A percentile compares a stretch with the other conserved stretches of the same genome.
Conservation (phyloP, 2,113 vertebrate species). For the Limnothrissa miodon region DNA sequence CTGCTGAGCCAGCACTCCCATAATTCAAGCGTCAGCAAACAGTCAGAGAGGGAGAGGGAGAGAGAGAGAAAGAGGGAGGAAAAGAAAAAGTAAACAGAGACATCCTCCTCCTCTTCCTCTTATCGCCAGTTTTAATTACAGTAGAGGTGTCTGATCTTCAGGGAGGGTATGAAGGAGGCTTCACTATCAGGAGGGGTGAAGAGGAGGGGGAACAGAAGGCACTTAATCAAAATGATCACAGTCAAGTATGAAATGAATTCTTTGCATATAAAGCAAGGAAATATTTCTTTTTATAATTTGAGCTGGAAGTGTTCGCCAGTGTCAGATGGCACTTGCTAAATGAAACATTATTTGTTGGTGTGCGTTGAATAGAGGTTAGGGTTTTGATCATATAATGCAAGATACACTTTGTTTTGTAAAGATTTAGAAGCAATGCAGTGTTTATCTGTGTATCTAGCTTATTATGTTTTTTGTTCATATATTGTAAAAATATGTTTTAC, state of each 20-base stretch:
- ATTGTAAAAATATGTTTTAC: neutral
- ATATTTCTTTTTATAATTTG: neutral
- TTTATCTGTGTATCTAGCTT: neutral
- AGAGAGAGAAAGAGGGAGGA: too few species aligned
- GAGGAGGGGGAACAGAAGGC: neutral
- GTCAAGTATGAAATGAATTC: constrained; percentile 4
- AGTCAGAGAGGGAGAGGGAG: too few species aligned
- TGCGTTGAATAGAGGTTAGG: neutral
- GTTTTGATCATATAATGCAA: neutral
- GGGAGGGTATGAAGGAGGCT: constrained; percentile 39
- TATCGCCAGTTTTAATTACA: constrained; percentile 37
- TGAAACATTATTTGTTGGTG: neutral
- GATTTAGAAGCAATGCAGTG: neutral
- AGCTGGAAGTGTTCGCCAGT: neutral
- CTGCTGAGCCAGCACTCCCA: constrained; percentile 43
- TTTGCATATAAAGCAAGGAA: neutral
- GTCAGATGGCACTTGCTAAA: neutral
- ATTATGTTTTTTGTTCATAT: neutral
- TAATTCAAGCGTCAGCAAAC: constrained; percentile 38
- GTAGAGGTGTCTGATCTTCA: constrained; percentile 20
- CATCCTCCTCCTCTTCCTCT: constrained; percentile 8
- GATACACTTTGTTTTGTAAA: neutral
- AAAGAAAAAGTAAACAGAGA: constrained; percentile 4
- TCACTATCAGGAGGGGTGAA: neutral
- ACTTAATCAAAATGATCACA: neutral